Evolutionary conservation across 2,797 vertebrate species (phyloP).

Genomic region (Poecilia gillii): DNA sequence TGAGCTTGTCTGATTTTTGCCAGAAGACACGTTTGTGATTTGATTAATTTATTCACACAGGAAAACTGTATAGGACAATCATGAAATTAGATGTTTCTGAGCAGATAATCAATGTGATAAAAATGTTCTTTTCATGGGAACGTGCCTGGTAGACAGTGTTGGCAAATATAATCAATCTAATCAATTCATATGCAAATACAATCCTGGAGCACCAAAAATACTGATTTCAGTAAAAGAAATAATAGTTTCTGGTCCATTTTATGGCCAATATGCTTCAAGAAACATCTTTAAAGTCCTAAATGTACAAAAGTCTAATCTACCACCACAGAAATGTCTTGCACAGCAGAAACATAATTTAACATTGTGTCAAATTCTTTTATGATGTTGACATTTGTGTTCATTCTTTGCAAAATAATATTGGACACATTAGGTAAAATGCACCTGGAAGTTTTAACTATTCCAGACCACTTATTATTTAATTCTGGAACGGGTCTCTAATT

Average conservation of each 20-base stretch:
- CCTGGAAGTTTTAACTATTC: too few relatives aligned
- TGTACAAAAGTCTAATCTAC: background rate
- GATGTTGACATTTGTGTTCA: background rate
- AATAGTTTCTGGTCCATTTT: background rate
- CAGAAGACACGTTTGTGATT: constrained; percentile 43
- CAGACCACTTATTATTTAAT: background rate
- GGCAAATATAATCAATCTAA: constrained; percentile 16
- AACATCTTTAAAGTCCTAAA: background rate
- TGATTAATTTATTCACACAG: constrained; percentile 56
- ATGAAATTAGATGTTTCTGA: constrained; percentile 21
- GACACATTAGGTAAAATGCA: background rate
- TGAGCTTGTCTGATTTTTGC: constrained; percentile 19
- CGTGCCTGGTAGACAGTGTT: constrained; percentile 15
- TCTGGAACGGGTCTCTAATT: background rate
- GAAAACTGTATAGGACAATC: constrained; percentile 52
- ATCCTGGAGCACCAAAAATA: background rate
- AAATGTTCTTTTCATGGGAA: constrained; percentile 46
- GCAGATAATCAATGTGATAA: constrained; percentile 47
- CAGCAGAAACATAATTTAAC: background rate
- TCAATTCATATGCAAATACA: constrained; percentile 15
- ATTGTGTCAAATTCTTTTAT: background rate
- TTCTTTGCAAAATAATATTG: background rate
- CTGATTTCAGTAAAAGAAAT: background rate
- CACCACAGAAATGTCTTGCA: background rate
- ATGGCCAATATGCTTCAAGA: background rate